Evolutionary conservation across 1,140 invertebrate genomes (phyloP).

Genomic region (Leptinotarsa defecta): DNA sequence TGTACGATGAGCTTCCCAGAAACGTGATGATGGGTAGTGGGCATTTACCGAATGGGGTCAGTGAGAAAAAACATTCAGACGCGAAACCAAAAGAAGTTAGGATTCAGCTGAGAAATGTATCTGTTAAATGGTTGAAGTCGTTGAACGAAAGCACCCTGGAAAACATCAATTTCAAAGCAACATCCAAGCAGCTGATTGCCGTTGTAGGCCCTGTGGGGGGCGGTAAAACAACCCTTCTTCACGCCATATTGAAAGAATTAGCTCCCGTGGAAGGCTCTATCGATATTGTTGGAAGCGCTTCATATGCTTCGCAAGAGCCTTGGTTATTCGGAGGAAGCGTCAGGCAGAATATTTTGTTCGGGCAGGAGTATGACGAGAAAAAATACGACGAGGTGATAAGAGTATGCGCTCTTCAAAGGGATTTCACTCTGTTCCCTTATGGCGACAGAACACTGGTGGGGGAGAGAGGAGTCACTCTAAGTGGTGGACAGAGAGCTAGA

Average conservation of each 20-base stretch:
- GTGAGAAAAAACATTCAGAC: constrained; percentile 62
- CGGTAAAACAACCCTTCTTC: constrained; percentile 66
- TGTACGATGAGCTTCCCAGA: constrained; percentile 66
- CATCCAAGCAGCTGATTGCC: constrained; percentile 61
- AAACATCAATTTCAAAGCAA: constrained; percentile 19
- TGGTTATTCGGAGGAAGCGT: constrained; percentile 70
- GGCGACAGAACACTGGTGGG: constrained; percentile 88
- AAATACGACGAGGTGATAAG: constrained; percentile 64
- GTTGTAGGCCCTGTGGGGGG: constrained; percentile 80
- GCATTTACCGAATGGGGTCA: constrained; percentile 66
- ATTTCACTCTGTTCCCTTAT: constrained; percentile 73
- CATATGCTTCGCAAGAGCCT: constrained; percentile 76
- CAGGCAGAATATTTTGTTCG: constrained; percentile 78
- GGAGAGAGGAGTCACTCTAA: constrained; percentile 79
- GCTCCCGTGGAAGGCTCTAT: constrained; percentile 61
- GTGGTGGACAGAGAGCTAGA: constrained; percentile 88
- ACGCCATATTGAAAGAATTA: constrained; percentile 64
- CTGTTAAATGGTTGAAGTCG: constrained; percentile 41
- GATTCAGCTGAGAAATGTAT: constrained; percentile 58
- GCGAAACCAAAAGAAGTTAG: constrained; percentile 41
- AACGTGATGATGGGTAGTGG: constrained; percentile 53
- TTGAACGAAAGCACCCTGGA: not conserved
- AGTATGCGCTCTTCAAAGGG: constrained; percentile 72
- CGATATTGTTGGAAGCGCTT: constrained; percentile 61
- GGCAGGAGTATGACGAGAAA: constrained; percentile 63